Percentiles rank a stretch among this genome's conserved stretches.
These are phyloP conservation scores for Tinamus major DNA, from an alignment of 2,797 vertebrate species.

Conservation along the genomic window DNA sequence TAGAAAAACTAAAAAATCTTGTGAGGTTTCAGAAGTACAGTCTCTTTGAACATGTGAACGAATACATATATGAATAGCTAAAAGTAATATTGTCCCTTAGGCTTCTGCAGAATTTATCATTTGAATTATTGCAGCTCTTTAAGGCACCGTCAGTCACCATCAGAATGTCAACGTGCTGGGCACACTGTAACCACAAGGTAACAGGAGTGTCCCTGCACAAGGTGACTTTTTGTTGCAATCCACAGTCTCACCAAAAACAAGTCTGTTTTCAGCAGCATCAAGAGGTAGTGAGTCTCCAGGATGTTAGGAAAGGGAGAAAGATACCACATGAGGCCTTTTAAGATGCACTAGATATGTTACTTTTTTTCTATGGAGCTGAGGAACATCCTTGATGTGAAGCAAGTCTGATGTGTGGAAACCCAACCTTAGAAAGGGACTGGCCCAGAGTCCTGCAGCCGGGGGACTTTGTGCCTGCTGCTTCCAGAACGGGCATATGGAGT, in stretches of 20 bases:
- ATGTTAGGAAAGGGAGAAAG: background rate
- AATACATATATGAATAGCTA: background rate
- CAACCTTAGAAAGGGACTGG: background rate
- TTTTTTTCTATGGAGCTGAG: background rate
- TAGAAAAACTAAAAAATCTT: background rate
- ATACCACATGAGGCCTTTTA: background rate
- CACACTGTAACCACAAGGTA: background rate
- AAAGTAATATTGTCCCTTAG: background rate
- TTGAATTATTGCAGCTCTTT: background rate
- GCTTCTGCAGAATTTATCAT: background rate
- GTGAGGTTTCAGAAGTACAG: background rate
- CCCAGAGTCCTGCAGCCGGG: rapidly evolving
- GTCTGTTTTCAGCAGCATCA: background rate
- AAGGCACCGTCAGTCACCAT: background rate
- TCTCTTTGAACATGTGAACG: background rate
- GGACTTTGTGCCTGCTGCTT: background rate
- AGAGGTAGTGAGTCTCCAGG: background rate
- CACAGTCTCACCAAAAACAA: background rate
- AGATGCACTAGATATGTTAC: background rate
- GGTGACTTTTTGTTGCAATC: background rate
- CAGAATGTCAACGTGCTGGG: background rate
- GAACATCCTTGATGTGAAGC: background rate
- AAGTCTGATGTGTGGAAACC: background rate
- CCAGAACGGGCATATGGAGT: no score
- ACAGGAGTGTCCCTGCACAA: background rate